Conservation (phyloP, 2,797 vertebrate genomes). For the Phrynocephalus guinanensis region DNA sequence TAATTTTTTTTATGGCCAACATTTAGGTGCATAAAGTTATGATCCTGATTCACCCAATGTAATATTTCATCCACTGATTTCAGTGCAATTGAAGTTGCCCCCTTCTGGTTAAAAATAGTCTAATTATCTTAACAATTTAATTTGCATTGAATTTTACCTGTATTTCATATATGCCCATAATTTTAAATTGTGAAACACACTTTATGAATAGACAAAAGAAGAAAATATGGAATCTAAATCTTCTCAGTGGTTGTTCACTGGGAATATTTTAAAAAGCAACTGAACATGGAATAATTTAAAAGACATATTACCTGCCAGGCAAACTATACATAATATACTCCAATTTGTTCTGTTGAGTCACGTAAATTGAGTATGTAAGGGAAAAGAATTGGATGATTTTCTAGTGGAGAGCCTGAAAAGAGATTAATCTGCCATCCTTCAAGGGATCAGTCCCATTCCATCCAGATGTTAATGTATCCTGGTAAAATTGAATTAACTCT, state of each 20-base stretch:
- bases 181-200: too few species aligned
- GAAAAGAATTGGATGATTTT: neutral
- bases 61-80: neutral
- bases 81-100: neutral
- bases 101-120: too few species aligned
- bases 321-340: constrained; percentile 30
- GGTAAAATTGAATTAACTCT: constrained; percentile 22
- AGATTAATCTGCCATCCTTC: constrained; percentile 2
- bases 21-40: neutral
- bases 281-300: constrained; percentile 31
- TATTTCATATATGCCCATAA: too few species aligned
- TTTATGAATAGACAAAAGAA: too few species aligned
- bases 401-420: neutral
- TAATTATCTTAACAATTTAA: too few species aligned
- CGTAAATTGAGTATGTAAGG: neutral
- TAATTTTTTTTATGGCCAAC: neutral
- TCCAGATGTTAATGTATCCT: constrained; percentile 8
- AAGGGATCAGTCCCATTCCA: neutral
- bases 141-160: too few species aligned
- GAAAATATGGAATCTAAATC: neutral
- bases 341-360: constrained; percentile 15
- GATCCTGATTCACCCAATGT: constrained; percentile 3
- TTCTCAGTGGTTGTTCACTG: constrained; percentile 1
- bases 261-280: constrained; percentile 5
- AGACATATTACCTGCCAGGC: constrained; percentile 6